These are phyloP conservation scores for Triplophysa rosa DNA, from an alignment of 2,113 vertebrate species.

Conservation along the genomic window DNA sequence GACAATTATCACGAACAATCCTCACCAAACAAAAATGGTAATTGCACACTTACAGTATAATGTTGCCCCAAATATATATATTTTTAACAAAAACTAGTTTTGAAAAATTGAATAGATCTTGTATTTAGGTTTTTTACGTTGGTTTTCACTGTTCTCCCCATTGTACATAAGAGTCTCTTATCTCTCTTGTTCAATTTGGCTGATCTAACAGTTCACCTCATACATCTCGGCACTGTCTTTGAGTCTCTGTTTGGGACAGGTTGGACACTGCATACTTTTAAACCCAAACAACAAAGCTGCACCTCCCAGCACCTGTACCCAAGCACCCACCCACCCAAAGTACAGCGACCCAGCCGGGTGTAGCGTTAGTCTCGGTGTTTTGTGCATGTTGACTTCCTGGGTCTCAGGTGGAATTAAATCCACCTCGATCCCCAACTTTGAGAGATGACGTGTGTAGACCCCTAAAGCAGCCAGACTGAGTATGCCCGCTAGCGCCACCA, in stretches of 20 bases:
- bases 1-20: too few relatives aligned
- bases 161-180: neutral
- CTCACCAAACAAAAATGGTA: too few relatives aligned
- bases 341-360: constrained; percentile 73
- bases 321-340: constrained; percentile 77
- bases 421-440: constrained; percentile 60
- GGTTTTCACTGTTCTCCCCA: too few relatives aligned
- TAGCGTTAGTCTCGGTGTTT: constrained; percentile 63
- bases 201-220: constrained; percentile 71
- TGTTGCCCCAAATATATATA: too few relatives aligned
- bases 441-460: constrained; percentile 72
- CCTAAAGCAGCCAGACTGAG: constrained; percentile 70
- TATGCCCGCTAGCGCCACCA: constrained; percentile 71
- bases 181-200: neutral
- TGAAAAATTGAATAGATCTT: too few relatives aligned
- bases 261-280: constrained; percentile 61
- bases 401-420: constrained; percentile 32
- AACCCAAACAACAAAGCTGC: constrained; percentile 69
- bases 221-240: constrained; percentile 67
- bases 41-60: too few relatives aligned
- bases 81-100: too few relatives aligned
- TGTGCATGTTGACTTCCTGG: constrained; percentile 33
- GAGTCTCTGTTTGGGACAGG: constrained; percentile 57
- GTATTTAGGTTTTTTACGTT: too few relatives aligned
- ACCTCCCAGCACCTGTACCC: constrained; percentile 74